Percentiles rank a stretch among this genome's conserved stretches.
phyloP scores from a whole-genome alignment of 2,888 invertebrate species.

The Gymnocheta viridis region DNA sequence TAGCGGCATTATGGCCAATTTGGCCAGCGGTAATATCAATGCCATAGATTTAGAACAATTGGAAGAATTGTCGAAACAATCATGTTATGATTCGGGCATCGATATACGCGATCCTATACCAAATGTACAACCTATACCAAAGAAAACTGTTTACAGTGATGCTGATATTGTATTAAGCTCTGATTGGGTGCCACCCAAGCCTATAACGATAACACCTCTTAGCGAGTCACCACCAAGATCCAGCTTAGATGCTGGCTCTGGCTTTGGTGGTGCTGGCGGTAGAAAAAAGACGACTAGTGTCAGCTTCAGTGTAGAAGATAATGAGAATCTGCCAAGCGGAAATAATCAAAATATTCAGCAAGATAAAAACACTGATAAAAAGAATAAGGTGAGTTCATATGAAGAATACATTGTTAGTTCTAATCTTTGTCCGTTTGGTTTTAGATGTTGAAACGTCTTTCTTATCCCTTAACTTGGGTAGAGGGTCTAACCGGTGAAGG shows the following conservation, averaged over 20 bases:
- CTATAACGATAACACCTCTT: constrained; percentile 88
- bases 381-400: constrained; percentile 86
- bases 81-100: constrained; percentile 94
- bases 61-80: constrained; percentile 88
- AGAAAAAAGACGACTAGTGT: constrained; percentile 88
- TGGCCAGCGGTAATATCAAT: constrained; percentile 72
- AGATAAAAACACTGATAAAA: constrained; percentile 84
- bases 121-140: constrained; percentile 85
- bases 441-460: constrained; percentile 95
- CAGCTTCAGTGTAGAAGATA: constrained; percentile 87
- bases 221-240: constrained; percentile 83
- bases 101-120: constrained; percentile 91
- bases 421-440: constrained; percentile 71
- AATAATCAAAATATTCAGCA: constrained; percentile 71
- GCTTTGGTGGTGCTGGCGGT: constrained; percentile 82
- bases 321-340: constrained; percentile 68
- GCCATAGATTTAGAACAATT: constrained; percentile 82
- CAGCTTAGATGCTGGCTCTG: constrained; percentile 76
- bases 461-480: constrained; percentile 95
- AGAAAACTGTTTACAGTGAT: constrained; percentile 88
- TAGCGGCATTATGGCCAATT: constrained; percentile 73
- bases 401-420: background rate
- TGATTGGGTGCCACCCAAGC: constrained; percentile 93
- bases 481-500: constrained; percentile 91
- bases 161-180: constrained; percentile 93